Percentiles rank a stretch among this genome's conserved stretches.
Conservation (phyloP, 1,140 invertebrate genomes). For the Drosophila ohnishii region DNA sequence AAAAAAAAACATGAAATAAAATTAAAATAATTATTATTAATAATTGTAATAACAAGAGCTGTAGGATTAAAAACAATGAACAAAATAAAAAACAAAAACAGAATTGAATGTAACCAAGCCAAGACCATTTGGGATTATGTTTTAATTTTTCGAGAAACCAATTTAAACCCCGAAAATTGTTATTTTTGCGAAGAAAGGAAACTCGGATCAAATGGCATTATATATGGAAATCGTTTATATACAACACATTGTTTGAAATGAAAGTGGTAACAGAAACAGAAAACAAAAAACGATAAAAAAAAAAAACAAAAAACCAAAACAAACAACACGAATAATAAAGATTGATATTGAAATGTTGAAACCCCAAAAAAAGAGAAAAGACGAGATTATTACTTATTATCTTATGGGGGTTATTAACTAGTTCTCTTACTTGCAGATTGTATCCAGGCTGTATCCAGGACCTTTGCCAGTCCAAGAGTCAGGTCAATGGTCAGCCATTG, state of each 20-base stretch:
- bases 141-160: constrained; percentile 59
- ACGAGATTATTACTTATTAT: constrained; percentile 39
- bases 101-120: constrained; percentile 50
- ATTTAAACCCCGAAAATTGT: constrained; percentile 63
- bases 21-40: constrained; percentile 72
- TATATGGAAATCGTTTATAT: constrained; percentile 76
- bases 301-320: constrained; percentile 39
- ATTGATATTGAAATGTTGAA: constrained; percentile 82
- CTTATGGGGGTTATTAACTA: constrained; percentile 8
- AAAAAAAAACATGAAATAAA: constrained; percentile 43
- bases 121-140: constrained; percentile 73
- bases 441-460: not conserved
- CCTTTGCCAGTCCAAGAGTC: constrained; percentile 47
- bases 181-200: constrained; percentile 68
- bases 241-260: constrained; percentile 74
- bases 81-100: constrained; percentile 38
- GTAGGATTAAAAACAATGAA: constrained; percentile 60
- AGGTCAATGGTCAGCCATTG: constrained; percentile 79
- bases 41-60: constrained; percentile 70
- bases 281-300: constrained; percentile 27
- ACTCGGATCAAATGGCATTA: constrained; percentile 67
- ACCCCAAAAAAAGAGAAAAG: constrained; percentile 60
- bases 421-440: constrained; percentile 49
- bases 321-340: constrained; percentile 72
- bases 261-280: constrained; percentile 67